Conservation (phyloP, 2,113 vertebrate genomes). For the Nipponia nippon region DNA sequence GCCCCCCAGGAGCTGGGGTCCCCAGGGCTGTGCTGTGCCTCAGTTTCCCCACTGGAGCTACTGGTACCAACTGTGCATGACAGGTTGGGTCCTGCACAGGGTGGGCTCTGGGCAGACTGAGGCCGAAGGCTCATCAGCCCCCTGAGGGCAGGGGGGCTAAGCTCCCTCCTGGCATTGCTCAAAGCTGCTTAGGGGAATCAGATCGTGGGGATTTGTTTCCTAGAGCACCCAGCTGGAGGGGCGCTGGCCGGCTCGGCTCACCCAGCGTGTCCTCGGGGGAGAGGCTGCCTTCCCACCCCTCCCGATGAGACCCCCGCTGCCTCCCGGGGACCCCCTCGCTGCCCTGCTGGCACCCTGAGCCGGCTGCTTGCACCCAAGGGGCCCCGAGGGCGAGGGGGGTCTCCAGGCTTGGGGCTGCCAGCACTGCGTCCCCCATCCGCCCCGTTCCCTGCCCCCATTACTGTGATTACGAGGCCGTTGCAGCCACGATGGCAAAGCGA, state of each 20-base stretch:
- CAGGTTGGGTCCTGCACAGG: background rate
- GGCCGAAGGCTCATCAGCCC: background rate
- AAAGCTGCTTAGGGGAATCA: conserved; percentile 61
- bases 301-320: fast-evolving
- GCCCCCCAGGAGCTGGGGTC: background rate
- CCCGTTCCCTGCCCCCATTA: background rate
- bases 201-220: conserved; percentile 41
- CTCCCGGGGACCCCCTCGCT: background rate
- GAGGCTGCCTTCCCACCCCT: background rate
- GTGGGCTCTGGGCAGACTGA: background rate
- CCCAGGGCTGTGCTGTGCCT: background rate
- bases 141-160: background rate
- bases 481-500: fast-evolving
- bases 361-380: fast-evolving
- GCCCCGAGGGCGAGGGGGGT: no score
- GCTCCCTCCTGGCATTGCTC: conserved; percentile 2
- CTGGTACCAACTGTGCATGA: fast-evolving
- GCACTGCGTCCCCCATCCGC: fast-evolving
- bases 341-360: fast-evolving
- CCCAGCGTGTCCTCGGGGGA: background rate
- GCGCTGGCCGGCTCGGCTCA: background rate
- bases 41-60: background rate
- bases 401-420: background rate
- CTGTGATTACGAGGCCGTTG: background rate
- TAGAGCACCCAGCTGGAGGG: background rate